Conservation (phyloP, 2,888 invertebrate genomes). For the Eupithecia inturbata region DNA sequence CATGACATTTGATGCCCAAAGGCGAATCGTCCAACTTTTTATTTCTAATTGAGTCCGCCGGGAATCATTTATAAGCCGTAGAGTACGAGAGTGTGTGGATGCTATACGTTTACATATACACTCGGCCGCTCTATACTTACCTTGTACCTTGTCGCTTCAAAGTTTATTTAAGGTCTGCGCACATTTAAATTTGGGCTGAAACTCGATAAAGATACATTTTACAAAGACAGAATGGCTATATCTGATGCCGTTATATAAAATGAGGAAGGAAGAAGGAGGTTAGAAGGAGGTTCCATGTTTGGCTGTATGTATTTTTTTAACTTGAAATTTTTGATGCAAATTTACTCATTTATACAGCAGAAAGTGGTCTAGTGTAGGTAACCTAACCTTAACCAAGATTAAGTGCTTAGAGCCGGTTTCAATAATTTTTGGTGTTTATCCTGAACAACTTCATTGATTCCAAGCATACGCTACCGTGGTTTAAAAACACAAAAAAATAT, state of each 20-base stretch:
- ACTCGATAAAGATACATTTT: no score
- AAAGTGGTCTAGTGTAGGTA: no score
- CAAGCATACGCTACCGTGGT: background rate
- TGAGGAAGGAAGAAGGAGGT: no score
- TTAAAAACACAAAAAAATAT: background rate
- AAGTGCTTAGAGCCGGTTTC: background rate
- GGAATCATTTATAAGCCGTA: conserved; percentile 31
- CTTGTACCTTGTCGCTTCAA: background rate
- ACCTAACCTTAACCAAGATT: no score
- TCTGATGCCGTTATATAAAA: no score
- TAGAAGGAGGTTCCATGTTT: no score
- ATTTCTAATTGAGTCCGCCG: conserved; percentile 42
- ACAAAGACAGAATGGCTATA: no score
- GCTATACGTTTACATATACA: background rate
- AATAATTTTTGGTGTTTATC: background rate
- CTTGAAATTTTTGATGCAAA: no score
- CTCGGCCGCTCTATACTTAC: background rate
- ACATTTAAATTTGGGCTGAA: no score
- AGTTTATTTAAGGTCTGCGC: no score
- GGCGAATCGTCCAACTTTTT: conserved; percentile 39
- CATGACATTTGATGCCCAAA: conserved; percentile 37
- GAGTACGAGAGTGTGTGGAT: background rate
- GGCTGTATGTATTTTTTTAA: no score
- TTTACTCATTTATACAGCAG: no score
- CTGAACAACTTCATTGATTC: background rate